These are phyloP conservation scores for Labeo rohita DNA, from an alignment of 2,113 vertebrate species.

Conservation along the genomic window DNA sequence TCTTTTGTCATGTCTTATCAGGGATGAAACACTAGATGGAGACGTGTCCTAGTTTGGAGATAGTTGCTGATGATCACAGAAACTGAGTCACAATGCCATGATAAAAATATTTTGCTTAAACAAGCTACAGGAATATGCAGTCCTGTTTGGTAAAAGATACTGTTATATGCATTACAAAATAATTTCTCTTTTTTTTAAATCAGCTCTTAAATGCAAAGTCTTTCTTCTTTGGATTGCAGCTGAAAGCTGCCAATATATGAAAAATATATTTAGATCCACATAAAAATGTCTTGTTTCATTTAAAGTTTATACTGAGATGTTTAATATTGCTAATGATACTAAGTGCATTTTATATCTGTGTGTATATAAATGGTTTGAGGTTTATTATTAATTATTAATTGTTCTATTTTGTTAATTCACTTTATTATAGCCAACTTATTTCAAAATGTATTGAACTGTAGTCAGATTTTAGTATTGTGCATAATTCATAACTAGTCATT, in stretches of 20 bases:
- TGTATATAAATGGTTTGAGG: neutral
- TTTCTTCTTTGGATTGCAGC: neutral
- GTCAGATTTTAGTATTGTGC: neutral
- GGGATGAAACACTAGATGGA: constrained; percentile 15
- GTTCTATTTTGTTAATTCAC: neutral
- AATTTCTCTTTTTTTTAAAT: neutral
- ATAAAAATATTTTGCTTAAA: neutral
- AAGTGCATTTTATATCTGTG: neutral
- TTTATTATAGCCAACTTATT: neutral
- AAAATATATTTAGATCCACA: neutral
- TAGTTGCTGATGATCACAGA: neutral
- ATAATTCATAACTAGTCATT: neutral
- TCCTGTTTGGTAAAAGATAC: neutral
- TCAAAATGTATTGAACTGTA: neutral
- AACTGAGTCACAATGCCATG: neutral
- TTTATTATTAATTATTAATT: neutral
- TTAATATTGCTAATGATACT: neutral
- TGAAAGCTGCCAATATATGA: neutral
- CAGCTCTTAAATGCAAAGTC: neutral
- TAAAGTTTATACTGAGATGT: neutral
- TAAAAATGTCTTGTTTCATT: neutral
- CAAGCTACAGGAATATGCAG: neutral
- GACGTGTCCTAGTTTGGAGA: neutral
- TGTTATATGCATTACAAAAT: neutral
- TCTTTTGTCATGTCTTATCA: neutral